phyloP scores from a whole-genome alignment of 2,797 vertebrate genomes.

The Pantherophis alleghaniensis region DNA sequence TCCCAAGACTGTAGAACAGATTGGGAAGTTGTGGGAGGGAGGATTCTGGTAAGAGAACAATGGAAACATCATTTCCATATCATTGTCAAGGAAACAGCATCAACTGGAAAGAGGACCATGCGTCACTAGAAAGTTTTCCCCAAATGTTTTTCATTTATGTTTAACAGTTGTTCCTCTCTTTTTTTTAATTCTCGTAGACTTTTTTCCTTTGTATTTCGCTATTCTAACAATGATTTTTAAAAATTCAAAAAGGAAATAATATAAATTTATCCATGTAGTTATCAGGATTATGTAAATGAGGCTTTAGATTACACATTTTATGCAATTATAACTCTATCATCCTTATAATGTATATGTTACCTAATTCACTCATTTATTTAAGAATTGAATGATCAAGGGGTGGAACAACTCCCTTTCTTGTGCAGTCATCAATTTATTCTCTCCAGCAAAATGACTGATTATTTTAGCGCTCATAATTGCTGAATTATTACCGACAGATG shows the following conservation, averaged over 20 bases:
- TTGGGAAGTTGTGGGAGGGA: neutral
- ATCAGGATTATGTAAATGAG: neutral
- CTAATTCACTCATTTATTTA: constrained; percentile 28
- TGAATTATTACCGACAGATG: constrained; percentile 52
- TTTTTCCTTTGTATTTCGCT: neutral
- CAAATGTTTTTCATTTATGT: neutral
- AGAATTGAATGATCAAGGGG: constrained; percentile 27
- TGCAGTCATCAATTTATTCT: constrained; percentile 48
- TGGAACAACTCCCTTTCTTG: constrained; percentile 26
- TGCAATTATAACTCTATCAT: neutral
- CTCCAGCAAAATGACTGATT: constrained; percentile 48
- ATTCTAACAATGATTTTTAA: neutral
- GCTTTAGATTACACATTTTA: neutral
- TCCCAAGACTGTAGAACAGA: neutral
- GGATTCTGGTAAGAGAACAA: neutral
- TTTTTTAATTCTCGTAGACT: neutral
- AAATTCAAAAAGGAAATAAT: neutral
- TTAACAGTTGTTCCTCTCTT: neutral
- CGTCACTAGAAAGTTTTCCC: neutral
- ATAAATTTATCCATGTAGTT: neutral
- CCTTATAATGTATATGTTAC: constrained; percentile 18
- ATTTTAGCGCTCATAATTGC: constrained; percentile 47
- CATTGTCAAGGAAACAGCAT: neutral
- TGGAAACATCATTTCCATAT: neutral
- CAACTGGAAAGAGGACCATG: neutral